A percentile compares a stretch with the other conserved stretches of the same genome.
Evolutionary conservation across 2,888 invertebrate genomes (phyloP).

Genomic region (Bibio marci): DNA sequence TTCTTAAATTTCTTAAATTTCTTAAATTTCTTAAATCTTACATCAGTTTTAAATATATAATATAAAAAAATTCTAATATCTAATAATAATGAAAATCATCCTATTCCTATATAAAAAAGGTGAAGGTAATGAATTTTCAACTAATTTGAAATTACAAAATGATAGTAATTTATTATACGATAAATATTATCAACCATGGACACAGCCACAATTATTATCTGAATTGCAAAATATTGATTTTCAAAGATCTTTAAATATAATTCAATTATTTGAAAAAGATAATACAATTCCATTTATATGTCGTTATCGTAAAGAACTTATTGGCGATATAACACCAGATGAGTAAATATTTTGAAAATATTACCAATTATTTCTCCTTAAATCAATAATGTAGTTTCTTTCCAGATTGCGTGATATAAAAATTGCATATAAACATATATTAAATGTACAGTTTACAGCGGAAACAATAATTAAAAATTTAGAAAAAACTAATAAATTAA

Average conservation of each 20-base stretch:
- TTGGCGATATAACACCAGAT: conserved; percentile 55
- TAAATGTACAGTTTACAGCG: conserved; percentile 50
- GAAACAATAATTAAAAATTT: conserved; percentile 45
- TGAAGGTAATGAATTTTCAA: no score
- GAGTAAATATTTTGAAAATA: conserved; percentile 13
- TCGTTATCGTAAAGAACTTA: conserved; percentile 62
- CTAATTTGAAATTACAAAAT: no score
- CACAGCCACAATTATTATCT: conserved; percentile 8
- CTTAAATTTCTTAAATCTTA: no score
- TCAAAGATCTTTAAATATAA: conserved; percentile 36
- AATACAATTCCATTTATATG: conserved; percentile 87
- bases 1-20: no score
- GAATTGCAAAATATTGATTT: conserved; percentile 22
- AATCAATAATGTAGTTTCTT: neutral
- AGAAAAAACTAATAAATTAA: conserved; percentile 47
- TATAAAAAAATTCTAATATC: no score
- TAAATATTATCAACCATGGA: neutral
- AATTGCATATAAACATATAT: conserved; percentile 51
- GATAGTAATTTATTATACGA: no score
- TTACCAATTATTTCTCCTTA: neutral
- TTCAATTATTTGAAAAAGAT: conserved; percentile 52
- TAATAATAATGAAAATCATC: no score
- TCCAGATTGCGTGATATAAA: conserved; percentile 47
- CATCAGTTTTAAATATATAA: no score
- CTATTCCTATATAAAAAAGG: no score